These are phyloP conservation scores for Actinemys pallida DNA, from an alignment of 2,113 vertebrate genomes.

Conservation along the genomic window DNA sequence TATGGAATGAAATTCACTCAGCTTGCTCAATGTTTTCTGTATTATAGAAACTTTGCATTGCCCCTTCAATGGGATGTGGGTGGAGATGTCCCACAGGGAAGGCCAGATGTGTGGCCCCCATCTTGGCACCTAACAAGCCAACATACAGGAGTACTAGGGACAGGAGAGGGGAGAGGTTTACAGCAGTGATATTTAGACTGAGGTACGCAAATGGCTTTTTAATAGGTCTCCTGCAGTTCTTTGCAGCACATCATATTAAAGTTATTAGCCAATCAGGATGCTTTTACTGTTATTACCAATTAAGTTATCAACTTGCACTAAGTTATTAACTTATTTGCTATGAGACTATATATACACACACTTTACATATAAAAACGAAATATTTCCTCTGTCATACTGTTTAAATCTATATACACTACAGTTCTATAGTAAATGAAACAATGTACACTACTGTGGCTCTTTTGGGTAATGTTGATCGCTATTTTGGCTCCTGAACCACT, in stretches of 20 bases:
- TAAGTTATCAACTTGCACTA: not conserved
- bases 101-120: too few relatives aligned
- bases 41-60: not conserved
- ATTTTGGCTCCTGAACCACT: not conserved
- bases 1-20: not conserved
- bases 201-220: not conserved
- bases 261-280: not conserved
- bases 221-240: not conserved
- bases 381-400: not conserved
- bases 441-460: not conserved
- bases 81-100: accelerated
- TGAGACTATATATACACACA: too few relatives aligned
- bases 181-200: too few relatives aligned
- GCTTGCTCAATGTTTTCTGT: not conserved
- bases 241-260: not conserved
- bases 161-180: too few relatives aligned
- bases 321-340: too few relatives aligned
- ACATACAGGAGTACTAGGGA: too few relatives aligned
- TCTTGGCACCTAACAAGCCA: too few relatives aligned
- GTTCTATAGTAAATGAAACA: not conserved
- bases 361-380: not conserved
- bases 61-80: not conserved
- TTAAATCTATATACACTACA: not conserved
- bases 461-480: not conserved
- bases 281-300: not conserved